Evolutionary conservation across 2,888 invertebrate species (phyloP).

Genomic region (Caenorhabditis uteleia): DNA sequence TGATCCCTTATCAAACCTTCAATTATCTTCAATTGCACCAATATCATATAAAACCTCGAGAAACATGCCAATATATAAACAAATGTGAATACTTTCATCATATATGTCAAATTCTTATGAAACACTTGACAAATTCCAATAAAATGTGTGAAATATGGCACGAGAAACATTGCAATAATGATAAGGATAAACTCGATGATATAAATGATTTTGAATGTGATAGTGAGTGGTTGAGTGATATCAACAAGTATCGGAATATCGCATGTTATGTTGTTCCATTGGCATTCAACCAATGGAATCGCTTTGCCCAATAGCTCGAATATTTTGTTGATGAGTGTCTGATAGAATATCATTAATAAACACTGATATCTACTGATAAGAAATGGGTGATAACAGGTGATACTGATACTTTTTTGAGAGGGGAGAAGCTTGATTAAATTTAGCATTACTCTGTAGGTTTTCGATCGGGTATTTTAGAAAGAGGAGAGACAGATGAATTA

Average conservation of each 20-base stretch:
- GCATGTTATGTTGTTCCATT: constrained; percentile 30
- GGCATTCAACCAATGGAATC: constrained; percentile 22
- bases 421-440: no score
- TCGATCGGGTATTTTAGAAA: no score
- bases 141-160: constrained; percentile 23
- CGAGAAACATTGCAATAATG: constrained; percentile 11
- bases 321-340: no score
- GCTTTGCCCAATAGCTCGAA: no score
- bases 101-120: constrained; percentile 16
- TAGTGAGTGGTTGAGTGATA: constrained; percentile 15
- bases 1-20: constrained; percentile 6
- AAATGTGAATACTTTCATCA: constrained; percentile 5
- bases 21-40: constrained; percentile 18
- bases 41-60: constrained; percentile 22
- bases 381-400: no score
- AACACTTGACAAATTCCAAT: constrained; percentile 12
- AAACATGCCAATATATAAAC: constrained; percentile 10
- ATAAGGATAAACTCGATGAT: constrained; percentile 9
- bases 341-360: no score
- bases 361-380: no score
- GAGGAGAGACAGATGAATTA: no score
- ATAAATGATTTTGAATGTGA: constrained; percentile 13
- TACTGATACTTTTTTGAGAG: no score
- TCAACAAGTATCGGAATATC: constrained; percentile 33
- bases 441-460: no score